These are phyloP conservation scores for Drosophila pseudotakahashii DNA, from an alignment of 2,888 invertebrate genomes.

Conservation along the genomic window DNA sequence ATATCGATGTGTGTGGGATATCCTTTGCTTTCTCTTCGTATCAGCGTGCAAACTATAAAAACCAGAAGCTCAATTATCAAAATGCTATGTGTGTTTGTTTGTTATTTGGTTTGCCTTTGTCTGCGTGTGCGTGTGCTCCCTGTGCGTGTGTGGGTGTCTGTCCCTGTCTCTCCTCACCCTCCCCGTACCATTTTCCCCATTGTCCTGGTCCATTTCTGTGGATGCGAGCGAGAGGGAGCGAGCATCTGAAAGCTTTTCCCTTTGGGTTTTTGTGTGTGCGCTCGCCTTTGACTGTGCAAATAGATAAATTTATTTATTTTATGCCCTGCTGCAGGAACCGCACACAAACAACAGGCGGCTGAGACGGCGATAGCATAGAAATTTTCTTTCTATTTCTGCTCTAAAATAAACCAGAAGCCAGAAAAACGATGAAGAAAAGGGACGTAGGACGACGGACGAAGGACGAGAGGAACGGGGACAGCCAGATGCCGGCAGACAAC, in stretches of 20 bases:
- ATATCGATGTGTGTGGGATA: constrained; percentile 8
- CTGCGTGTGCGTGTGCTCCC: constrained; percentile 8
- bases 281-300: constrained; percentile 76
- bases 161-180: constrained; percentile 15
- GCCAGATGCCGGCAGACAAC: constrained; percentile 27
- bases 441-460: neutral
- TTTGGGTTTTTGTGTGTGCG: constrained; percentile 52
- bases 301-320: constrained; percentile 79
- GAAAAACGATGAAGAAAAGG: neutral
- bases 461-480: neutral
- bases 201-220: constrained; percentile 31
- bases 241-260: constrained; percentile 50
- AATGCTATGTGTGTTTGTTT: constrained; percentile 69
- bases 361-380: constrained; percentile 22
- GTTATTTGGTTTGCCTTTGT: constrained; percentile 16
- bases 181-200: neutral
- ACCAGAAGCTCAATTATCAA: constrained; percentile 78
- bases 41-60: constrained; percentile 72
- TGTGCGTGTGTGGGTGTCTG: constrained; percentile 42
- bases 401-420: constrained; percentile 38
- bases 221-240: neutral
- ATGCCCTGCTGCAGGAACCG: constrained; percentile 57
- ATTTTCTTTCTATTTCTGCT: constrained; percentile 27
- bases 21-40: constrained; percentile 41
- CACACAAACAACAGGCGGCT: constrained; percentile 40